Evolutionary conservation across 2,888 invertebrate genomes (phyloP).

Genomic region (Cephonodes hylas): DNA sequence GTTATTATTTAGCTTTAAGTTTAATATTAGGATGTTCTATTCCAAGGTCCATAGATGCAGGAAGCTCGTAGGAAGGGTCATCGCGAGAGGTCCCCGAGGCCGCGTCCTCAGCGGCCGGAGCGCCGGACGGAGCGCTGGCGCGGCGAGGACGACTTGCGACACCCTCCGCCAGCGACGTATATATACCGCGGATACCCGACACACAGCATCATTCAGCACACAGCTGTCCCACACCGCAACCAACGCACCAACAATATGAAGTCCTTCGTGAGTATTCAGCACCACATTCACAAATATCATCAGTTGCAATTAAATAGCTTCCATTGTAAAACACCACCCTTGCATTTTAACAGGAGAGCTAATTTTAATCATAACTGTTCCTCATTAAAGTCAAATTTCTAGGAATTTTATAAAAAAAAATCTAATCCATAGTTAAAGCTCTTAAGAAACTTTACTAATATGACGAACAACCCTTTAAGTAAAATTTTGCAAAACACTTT

Average conservation of each 20-base stretch:
- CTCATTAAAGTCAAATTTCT: no score
- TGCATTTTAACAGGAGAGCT: not conserved
- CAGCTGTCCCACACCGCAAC: slow-evolving; percentile 3
- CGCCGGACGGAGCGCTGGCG: not conserved
- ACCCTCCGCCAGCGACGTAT: slow-evolving; percentile 7
- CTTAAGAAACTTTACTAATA: no score
- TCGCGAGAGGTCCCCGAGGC: not conserved
- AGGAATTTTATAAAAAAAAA: no score
- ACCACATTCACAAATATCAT: not conserved
- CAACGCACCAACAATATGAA: slow-evolving; percentile 38
- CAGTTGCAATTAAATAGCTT: not conserved
- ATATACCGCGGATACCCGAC: slow-evolving; percentile 2
- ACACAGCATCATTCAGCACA: slow-evolving; percentile 2
- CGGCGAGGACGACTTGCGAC: slow-evolving; percentile 24
- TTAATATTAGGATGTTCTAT: not conserved
- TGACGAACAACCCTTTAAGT: no score
- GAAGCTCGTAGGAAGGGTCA: not conserved
- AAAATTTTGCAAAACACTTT: no score
- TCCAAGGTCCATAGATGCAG: not conserved
- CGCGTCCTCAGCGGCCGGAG: not conserved
- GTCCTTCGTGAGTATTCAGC: slow-evolving; percentile 52
- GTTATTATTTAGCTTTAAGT: no score
- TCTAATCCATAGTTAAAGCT: no score
- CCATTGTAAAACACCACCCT: not conserved
- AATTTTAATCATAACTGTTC: no score